These are phyloP conservation scores for Neodiprion virginianus DNA, from an alignment of 1,140 invertebrate genomes.

Conservation along the genomic window DNA sequence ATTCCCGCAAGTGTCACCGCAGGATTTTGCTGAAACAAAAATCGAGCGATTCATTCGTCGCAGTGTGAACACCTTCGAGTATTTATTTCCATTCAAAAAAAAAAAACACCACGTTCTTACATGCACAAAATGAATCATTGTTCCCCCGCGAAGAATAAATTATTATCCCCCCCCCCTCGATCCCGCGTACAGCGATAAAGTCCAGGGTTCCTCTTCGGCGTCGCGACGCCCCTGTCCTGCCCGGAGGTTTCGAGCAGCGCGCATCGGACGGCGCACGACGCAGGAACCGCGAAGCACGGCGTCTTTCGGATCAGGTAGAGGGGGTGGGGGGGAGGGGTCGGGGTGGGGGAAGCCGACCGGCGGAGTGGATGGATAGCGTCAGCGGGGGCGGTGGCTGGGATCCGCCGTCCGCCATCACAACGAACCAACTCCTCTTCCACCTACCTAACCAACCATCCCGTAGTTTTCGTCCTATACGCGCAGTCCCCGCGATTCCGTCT, in stretches of 20 bases:
- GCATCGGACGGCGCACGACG: background rate
- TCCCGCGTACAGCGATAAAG: background rate
- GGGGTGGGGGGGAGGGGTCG: constrained; percentile 24
- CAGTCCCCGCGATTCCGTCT: constrained; percentile 43
- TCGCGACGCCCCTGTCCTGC: background rate
- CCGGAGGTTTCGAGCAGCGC: background rate
- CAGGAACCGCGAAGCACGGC: background rate
- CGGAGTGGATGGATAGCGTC: constrained; percentile 30
- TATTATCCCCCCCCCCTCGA: background rate
- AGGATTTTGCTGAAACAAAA: no score
- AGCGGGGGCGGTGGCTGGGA: constrained; percentile 58
- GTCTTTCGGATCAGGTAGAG: constrained; percentile 17
- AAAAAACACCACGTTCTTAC: background rate
- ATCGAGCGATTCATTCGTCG: no score
- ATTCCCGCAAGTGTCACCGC: no score
- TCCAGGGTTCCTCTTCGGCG: background rate
- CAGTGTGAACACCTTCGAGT: no score
- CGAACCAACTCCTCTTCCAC: constrained; percentile 28
- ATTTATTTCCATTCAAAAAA: no score
- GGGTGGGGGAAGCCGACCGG: constrained; percentile 5
- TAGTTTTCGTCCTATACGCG: constrained; percentile 46
- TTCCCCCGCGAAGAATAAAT: no score
- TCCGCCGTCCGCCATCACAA: constrained; percentile 52
- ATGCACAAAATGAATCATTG: background rate
- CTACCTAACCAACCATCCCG: constrained; percentile 37